A percentile compares a stretch with the other conserved stretches of the same genome.
Conservation (phyloP, 1,140 invertebrate species). For the Habropoda laboriosa region DNA sequence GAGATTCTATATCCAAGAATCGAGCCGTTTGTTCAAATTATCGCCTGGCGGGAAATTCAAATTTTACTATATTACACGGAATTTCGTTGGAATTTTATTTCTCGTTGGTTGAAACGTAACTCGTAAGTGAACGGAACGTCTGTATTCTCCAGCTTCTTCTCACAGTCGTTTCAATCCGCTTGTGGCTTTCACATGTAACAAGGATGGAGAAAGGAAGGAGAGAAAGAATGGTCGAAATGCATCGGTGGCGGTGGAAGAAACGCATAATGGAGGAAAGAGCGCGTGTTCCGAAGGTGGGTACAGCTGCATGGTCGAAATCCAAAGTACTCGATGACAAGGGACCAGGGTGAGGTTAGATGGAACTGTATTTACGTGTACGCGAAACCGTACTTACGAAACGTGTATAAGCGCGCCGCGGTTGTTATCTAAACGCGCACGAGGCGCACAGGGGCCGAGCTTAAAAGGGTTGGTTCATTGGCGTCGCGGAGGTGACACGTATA, state of each 20-base stretch:
- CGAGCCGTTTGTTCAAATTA: no score
- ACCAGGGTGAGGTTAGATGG: constrained; percentile 23
- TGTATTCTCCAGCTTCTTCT: background rate
- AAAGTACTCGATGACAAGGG: constrained; percentile 26
- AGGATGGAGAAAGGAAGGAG: background rate
- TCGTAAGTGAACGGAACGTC: background rate
- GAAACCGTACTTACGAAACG: constrained; percentile 4
- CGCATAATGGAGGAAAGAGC: background rate
- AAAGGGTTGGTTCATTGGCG: constrained; percentile 38
- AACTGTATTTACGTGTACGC: constrained; percentile 29
- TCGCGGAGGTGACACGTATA: constrained; percentile 8
- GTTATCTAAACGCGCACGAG: constrained; percentile 15
- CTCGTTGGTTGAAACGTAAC: constrained; percentile 2
- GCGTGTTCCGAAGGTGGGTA: background rate
- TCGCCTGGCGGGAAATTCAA: background rate
- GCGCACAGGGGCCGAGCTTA: background rate
- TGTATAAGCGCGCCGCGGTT: background rate
- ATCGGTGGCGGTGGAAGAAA: background rate
- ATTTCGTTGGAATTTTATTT: constrained; percentile 25
- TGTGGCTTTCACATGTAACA: background rate
- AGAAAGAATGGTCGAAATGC: constrained; percentile 11
- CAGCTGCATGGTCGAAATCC: constrained; percentile 1
- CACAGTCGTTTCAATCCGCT: constrained; percentile 32
- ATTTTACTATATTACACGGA: background rate
- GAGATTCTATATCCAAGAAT: no score